Percentiles rank a stretch among this genome's conserved stretches.
These are phyloP conservation scores for Lasioglossum albipes DNA, from an alignment of 1,140 invertebrate species.

Conservation along the genomic window DNA sequence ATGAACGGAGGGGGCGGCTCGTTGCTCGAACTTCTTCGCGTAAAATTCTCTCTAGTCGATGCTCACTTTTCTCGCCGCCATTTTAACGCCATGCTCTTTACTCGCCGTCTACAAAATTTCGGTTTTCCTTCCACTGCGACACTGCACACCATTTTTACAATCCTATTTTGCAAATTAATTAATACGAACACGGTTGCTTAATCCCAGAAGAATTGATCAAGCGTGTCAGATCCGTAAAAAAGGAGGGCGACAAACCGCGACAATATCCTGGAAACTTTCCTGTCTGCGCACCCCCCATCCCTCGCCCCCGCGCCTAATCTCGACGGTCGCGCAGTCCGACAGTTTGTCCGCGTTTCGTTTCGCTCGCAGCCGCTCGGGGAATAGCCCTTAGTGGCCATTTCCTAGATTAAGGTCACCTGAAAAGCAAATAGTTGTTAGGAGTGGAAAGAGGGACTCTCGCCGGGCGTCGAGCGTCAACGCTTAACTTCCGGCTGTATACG, in stretches of 20 bases:
- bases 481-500: slow-evolving; percentile 51
- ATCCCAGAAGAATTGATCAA: not conserved
- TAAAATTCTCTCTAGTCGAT: not conserved
- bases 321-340: not conserved
- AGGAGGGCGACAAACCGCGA: not conserved
- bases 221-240: not conserved
- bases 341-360: slow-evolving; percentile 23
- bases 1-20: not conserved
- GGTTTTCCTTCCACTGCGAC: not conserved
- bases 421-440: slow-evolving; percentile 64
- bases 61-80: not conserved
- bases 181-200: too few relatives aligned
- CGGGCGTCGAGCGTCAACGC: not conserved
- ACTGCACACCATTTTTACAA: too few relatives aligned
- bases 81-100: not conserved
- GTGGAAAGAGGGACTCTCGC: slow-evolving; percentile 30
- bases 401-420: slow-evolving; percentile 66
- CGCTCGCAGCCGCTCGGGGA: slow-evolving; percentile 37
- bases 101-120: not conserved
- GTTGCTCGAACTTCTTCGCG: not conserved
- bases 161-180: too few relatives aligned
- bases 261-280: slow-evolving; percentile 3
- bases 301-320: too few relatives aligned
- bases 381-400: slow-evolving; percentile 63
- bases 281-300: not conserved